Evolutionary conservation across 92 coral and sea anemone species (phyloP).

Genomic region (Porites cylindrica): DNA sequence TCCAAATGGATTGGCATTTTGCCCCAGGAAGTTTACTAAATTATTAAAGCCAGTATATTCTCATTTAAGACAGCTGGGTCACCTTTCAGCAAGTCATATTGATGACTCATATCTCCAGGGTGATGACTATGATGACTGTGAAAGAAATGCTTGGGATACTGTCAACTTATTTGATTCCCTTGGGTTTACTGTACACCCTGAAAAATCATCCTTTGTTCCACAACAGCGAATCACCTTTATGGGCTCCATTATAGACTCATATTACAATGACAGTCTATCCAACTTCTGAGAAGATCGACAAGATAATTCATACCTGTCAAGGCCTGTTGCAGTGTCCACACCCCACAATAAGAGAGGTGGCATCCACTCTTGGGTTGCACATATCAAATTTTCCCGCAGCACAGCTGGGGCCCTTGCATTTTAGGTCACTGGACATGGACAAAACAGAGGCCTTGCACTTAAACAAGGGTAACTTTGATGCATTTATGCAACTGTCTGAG

Average conservation of each 20-base stretch:
- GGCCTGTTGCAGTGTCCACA: too few relatives aligned
- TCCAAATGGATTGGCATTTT: too few relatives aligned
- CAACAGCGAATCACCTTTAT: background rate
- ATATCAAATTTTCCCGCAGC: slow-evolving; percentile 60
- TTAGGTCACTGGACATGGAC: slow-evolving; percentile 54
- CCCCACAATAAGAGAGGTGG: too few relatives aligned
- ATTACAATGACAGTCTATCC: slow-evolving; percentile 9
- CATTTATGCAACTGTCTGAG: too few relatives aligned
- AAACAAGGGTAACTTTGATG: too few relatives aligned
- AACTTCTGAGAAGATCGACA: too few relatives aligned
- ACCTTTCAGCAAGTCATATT: background rate
- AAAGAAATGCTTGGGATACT: background rate
- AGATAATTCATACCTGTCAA: too few relatives aligned
- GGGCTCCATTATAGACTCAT: slow-evolving; percentile 15
- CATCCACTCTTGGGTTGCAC: slow-evolving; percentile 23
- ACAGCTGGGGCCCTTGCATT: slow-evolving; percentile 49
- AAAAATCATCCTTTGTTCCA: too few relatives aligned
- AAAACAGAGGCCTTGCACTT: slow-evolving; percentile 49
- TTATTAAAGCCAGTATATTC: too few relatives aligned
- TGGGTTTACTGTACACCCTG: background rate
- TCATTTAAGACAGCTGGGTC: too few relatives aligned
- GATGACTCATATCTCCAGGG: slow-evolving; percentile 33
- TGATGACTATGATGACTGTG: background rate
- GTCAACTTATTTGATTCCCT: background rate
- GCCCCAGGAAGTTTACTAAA: too few relatives aligned